Conservation (phyloP, 64 coral and sea anemone species). For the Actinia equina region DNA sequence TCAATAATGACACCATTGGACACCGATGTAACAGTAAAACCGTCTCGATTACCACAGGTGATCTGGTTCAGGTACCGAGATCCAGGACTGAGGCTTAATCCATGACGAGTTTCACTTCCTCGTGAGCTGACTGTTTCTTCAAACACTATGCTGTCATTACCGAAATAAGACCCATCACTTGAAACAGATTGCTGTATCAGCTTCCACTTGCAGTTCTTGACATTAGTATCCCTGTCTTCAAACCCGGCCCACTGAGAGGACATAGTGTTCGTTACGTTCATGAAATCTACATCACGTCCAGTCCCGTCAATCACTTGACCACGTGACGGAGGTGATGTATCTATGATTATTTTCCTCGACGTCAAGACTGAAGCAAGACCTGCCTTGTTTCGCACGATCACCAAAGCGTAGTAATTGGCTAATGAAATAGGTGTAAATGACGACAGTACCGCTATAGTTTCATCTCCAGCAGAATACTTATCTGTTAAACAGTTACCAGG, state of each 20-base stretch:
- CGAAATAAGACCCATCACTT: conserved; percentile 50
- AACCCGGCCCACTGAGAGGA: conserved; percentile 64
- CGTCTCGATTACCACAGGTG: conserved; percentile 73
- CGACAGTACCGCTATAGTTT: neutral
- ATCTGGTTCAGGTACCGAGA: conserved; percentile 67
- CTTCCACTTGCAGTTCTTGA: conserved; percentile 60
- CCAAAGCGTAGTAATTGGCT: conserved; percentile 22
- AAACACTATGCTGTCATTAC: conserved; percentile 69
- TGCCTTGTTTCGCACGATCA: conserved; percentile 58
- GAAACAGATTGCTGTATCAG: conserved; percentile 69
- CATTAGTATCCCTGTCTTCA: conserved; percentile 58
- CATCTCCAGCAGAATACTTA: neutral
- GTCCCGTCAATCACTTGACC: conserved; percentile 70
- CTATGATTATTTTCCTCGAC: conserved; percentile 59
- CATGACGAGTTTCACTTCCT: conserved; percentile 41
- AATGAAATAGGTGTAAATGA: conserved; percentile 13
- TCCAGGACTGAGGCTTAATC: conserved; percentile 69
- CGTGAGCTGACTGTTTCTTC: conserved; percentile 34
- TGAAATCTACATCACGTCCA: conserved; percentile 70
- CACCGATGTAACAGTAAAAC: conserved; percentile 58
- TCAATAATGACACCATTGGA: conserved; percentile 92
- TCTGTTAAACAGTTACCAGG: conserved; percentile 20
- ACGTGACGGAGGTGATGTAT: conserved; percentile 53
- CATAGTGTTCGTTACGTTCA: conserved; percentile 36
- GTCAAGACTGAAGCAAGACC: conserved; percentile 51